Conservation (phyloP, 1,140 invertebrate genomes). For the Hormaphis cornu region DNA sequence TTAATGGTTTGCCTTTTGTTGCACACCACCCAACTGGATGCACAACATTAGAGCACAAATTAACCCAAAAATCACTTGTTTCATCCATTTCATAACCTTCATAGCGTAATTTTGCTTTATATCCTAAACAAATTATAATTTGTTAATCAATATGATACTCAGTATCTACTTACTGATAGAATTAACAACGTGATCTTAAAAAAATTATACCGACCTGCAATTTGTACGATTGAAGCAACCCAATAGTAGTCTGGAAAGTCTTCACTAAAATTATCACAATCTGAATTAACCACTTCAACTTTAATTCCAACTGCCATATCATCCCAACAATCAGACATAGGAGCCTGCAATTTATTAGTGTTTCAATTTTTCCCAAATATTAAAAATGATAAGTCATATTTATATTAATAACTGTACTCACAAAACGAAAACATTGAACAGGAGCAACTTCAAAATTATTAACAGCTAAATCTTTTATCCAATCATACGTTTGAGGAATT, state of each 20-base stretch:
- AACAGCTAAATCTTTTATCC: conserved; percentile 66
- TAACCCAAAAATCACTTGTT: conserved; percentile 91
- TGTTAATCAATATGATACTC: background rate
- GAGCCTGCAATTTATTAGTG: conserved; percentile 52
- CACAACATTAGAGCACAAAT: conserved; percentile 82
- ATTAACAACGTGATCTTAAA: background rate
- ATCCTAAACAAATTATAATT: conserved; percentile 49
- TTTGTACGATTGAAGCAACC: conserved; percentile 85
- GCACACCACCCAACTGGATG: conserved; percentile 97
- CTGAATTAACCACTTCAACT: conserved; percentile 86
- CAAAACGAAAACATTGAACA: conserved; percentile 82
- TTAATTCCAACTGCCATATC: conserved; percentile 89
- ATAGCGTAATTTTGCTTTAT: conserved; percentile 84
- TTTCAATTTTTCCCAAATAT: background rate
- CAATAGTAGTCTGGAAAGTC: conserved; percentile 78
- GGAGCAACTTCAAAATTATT: conserved; percentile 73
- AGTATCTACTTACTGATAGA: background rate
- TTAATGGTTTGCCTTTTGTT: conserved; percentile 83
- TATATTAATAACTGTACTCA: conserved; percentile 41
- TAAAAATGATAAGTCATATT: background rate
- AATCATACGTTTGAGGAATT: conserved; percentile 66
- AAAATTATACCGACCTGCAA: conserved; percentile 53
- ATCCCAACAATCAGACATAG: conserved; percentile 85
- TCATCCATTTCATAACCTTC: conserved; percentile 84
- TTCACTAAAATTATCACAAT: conserved; percentile 69